These are phyloP conservation scores for Eira barbara DNA, from an alignment of 2,113 vertebrate species.

Conservation along the genomic window DNA sequence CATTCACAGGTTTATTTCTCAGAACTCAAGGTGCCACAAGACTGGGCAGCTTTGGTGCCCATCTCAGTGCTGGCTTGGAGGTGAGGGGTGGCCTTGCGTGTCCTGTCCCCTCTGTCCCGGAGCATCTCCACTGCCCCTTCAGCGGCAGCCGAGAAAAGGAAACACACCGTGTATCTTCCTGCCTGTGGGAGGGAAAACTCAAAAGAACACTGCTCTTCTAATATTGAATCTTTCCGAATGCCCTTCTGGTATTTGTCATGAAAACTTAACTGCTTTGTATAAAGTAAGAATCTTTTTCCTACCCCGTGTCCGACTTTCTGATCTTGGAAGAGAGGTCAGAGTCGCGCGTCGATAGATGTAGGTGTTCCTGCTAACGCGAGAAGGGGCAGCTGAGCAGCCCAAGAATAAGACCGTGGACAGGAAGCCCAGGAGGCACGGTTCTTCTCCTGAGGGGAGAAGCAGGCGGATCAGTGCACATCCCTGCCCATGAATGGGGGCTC, in stretches of 20 bases:
- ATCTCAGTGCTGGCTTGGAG: fast-evolving
- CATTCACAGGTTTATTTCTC: neutral
- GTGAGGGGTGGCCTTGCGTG: neutral
- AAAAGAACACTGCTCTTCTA: neutral
- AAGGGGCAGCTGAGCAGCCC: neutral
- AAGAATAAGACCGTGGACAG: neutral
- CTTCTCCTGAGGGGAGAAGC: fast-evolving
- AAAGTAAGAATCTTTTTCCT: neutral
- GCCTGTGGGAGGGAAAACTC: neutral
- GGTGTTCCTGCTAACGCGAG: neutral
- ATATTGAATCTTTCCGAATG: neutral
- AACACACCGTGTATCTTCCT: neutral
- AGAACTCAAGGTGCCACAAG: neutral
- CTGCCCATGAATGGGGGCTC: neutral
- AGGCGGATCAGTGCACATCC: neutral
- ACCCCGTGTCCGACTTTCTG: neutral
- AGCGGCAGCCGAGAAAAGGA: neutral
- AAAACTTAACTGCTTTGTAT: neutral
- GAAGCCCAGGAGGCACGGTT: neutral
- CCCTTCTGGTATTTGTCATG: neutral
- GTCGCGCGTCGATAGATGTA: neutral
- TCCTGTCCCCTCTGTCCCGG: no score
- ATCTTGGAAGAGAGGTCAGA: neutral
- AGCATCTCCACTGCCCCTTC: neutral
- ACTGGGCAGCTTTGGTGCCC: no score